phyloP scores from a whole-genome alignment of 2,797 vertebrate species.

The Aselliscus stoliczkanus region DNA sequence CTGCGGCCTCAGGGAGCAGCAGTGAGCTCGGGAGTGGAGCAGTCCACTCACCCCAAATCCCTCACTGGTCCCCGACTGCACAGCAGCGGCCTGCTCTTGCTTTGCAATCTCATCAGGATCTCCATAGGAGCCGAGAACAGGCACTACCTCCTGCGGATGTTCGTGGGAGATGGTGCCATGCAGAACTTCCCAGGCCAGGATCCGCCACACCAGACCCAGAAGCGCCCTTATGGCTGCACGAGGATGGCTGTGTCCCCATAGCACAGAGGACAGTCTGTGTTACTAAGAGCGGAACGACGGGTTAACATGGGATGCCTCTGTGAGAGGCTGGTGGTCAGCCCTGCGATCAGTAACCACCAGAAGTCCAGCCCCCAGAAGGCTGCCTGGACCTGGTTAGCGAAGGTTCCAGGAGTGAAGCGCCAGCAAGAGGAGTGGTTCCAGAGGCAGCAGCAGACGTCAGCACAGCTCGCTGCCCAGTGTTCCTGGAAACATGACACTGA shows the following conservation, averaged over 20 bases:
- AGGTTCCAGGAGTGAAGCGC: background rate
- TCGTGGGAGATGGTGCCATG: background rate
- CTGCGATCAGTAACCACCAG: background rate
- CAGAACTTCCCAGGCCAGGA: background rate
- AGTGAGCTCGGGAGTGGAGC: background rate
- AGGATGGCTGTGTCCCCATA: background rate
- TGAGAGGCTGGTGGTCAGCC: background rate
- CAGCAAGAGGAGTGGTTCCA: background rate
- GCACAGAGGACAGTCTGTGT: too few species aligned
- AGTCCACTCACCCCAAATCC: too few species aligned
- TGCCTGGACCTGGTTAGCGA: background rate
- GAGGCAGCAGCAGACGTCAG: background rate
- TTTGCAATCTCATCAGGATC: background rate
- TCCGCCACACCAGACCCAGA: background rate
- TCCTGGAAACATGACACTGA: background rate
- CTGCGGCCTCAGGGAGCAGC: background rate
- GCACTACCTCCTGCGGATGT: background rate
- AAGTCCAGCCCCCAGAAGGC: background rate
- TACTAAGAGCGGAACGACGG: background rate
- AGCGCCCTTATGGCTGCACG: background rate
- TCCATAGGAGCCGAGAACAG: background rate
- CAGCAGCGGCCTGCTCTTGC: background rate
- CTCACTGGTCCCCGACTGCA: background rate
- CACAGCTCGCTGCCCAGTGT: background rate
- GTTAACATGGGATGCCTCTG: background rate